Conservation (phyloP, 2,797 vertebrate species). For the Sebastes glaucus region DNA sequence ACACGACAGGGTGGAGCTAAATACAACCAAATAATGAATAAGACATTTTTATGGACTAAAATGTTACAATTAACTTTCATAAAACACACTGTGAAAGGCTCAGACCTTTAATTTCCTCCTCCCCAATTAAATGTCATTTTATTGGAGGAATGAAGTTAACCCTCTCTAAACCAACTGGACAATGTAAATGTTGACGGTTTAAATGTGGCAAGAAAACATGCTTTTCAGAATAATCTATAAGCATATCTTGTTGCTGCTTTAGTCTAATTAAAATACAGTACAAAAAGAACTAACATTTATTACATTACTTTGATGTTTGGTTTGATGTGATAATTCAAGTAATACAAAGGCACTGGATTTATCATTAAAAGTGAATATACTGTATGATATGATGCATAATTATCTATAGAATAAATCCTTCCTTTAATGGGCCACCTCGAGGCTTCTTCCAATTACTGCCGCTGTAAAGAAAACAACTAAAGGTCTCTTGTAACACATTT, state of each 20-base stretch:
- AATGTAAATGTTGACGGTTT: not conserved
- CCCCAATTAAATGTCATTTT: not conserved
- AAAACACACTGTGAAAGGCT: not conserved
- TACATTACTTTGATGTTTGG: not conserved
- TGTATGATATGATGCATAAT: not conserved
- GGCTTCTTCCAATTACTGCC: slow-evolving; percentile 9
- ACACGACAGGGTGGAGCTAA: too few relatives aligned
- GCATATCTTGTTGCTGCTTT: not conserved
- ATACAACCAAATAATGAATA: too few relatives aligned
- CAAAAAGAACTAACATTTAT: not conserved
- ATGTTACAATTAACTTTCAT: too few relatives aligned
- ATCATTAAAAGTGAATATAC: not conserved
- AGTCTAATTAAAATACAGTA: not conserved
- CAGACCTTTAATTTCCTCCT: not conserved
- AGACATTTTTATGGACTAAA: too few relatives aligned
- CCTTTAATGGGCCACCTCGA: slow-evolving; percentile 7
- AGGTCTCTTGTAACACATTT: slow-evolving; percentile 18
- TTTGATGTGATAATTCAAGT: not conserved
- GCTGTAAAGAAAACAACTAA: slow-evolving; percentile 22
- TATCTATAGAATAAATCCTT: not conserved
- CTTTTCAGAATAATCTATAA: not conserved
- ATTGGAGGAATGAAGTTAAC: not conserved
- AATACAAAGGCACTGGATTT: not conserved
- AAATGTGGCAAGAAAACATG: not conserved
- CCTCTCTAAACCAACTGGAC: not conserved